Evolutionary conservation across 1,140 invertebrate species (phyloP), one percentile per base, ranked within the genome.

Genomic region (Ladona fulva): DNA sequence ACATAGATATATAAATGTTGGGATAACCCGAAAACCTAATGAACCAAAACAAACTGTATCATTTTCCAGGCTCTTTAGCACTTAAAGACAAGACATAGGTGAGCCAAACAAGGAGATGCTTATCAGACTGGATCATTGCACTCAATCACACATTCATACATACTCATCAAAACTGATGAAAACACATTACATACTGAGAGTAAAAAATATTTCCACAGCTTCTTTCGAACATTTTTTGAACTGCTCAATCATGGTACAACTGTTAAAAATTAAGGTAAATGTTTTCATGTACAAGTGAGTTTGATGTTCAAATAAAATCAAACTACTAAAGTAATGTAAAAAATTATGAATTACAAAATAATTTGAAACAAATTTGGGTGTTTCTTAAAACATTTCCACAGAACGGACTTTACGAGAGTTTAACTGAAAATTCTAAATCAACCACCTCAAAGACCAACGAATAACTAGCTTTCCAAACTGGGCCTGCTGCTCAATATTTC

Each of bases 1-100:
- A 76, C 75, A 76, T 25, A 76, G 75, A 76, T 76, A 76, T 76
- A 76, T 76, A 76, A 76, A 76, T 42, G 75, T 76, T 29, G 75
- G 75, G 75, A 37, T 37, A 76, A n/a, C 75, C 75, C 25, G 42
- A 76, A 42, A 37, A 76, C 25, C 75, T 76, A 66, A 66, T 66
- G 52, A 66, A 66, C 52, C 52, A 66, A 66, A 66, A 66, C 52
- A 66, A 66, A 66, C 52, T 66, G 52, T 66, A 66, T 66, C 52
- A 66, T 66, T 66, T 66, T 66, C 29, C 52, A 66, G 52, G 52
- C 52, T 66, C 52, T 66, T 66, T 66, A 66, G 52, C 52, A 66
- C n/a, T 16, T 66, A 66, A 66, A 66, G 52, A 66, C 52, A 66
- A 66, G 52, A 66, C 52, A 66, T 66, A 66, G 52, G 52, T 22